Conservation (phyloP, 2,797 vertebrate species). For the Eidolon dupreanum region DNA sequence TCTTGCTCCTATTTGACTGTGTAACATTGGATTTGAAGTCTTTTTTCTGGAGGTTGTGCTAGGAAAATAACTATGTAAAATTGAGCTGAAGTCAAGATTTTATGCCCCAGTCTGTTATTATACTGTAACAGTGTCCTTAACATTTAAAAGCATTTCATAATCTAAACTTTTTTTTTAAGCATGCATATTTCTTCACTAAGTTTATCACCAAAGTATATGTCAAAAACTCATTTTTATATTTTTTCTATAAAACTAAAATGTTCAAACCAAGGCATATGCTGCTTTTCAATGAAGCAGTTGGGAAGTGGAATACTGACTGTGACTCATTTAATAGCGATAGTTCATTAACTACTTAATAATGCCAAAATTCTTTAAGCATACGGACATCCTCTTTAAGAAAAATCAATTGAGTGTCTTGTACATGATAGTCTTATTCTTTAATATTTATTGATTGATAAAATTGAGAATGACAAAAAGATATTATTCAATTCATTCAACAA, state of each 20-base stretch:
- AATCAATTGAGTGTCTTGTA: conserved; percentile 61
- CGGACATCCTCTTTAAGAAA: conserved; percentile 68
- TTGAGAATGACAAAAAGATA: conserved; percentile 36
- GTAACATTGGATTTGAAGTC: background rate
- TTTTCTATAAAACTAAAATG: conserved; percentile 26
- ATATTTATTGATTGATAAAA: conserved; percentile 61
- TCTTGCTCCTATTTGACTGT: conserved; percentile 6
- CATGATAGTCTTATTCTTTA: conserved; percentile 31
- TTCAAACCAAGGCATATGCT: background rate
- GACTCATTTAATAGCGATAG: conserved; percentile 48
- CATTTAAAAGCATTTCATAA: conserved; percentile 56
- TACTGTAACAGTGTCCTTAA: conserved; percentile 13
- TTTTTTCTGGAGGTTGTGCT: conserved; percentile 48
- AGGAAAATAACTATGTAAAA: conserved; percentile 16
- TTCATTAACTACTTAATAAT: conserved; percentile 74
- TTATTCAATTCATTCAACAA: conserved; percentile 57
- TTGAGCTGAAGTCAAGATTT: conserved; percentile 35
- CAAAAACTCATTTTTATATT: background rate
- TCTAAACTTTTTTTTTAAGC: conserved; percentile 24
- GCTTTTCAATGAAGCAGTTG: conserved; percentile 22
- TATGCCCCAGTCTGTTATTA: conserved; percentile 7
- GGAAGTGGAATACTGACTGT: conserved; percentile 56
- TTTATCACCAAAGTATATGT: conserved; percentile 45
- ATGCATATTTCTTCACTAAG: conserved; percentile 29
- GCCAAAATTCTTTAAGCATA: conserved; percentile 56